phyloP scores from a whole-genome alignment of 2,888 invertebrate species.

The Glyphotaelius pellucidus region DNA sequence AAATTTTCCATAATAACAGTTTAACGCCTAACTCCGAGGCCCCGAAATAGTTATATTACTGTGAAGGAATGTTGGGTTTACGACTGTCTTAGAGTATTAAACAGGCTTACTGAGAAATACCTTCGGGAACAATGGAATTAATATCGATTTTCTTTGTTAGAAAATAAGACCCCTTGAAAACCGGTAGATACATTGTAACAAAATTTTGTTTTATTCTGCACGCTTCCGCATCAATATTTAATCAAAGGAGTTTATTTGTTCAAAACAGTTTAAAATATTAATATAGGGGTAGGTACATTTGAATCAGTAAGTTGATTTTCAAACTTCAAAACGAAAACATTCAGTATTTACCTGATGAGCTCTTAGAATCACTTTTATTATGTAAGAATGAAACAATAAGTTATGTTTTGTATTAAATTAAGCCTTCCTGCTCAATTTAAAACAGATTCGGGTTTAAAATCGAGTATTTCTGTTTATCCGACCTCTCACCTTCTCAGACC shows the following conservation, averaged over 20 bases:
- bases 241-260: neutral
- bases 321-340: neutral
- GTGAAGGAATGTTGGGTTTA: neutral
- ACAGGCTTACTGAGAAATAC: neutral
- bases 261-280: neutral
- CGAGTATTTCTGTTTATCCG: no score
- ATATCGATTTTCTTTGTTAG: neutral
- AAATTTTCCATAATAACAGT: neutral
- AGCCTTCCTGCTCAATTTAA: neutral
- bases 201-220: neutral
- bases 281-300: neutral
- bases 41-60: neutral
- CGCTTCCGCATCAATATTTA: neutral
- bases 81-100: constrained; percentile 2
- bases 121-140: neutral
- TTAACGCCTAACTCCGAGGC: neutral
- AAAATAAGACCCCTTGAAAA: neutral
- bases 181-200: neutral
- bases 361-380: neutral
- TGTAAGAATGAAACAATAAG: neutral
- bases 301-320: neutral
- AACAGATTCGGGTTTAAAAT: neutral
- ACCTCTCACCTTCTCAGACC: no score
- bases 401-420: neutral
- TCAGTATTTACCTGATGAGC: neutral